phyloP scores from a whole-genome alignment of 2,888 invertebrate genomes.

The Erebia palarica region DNA sequence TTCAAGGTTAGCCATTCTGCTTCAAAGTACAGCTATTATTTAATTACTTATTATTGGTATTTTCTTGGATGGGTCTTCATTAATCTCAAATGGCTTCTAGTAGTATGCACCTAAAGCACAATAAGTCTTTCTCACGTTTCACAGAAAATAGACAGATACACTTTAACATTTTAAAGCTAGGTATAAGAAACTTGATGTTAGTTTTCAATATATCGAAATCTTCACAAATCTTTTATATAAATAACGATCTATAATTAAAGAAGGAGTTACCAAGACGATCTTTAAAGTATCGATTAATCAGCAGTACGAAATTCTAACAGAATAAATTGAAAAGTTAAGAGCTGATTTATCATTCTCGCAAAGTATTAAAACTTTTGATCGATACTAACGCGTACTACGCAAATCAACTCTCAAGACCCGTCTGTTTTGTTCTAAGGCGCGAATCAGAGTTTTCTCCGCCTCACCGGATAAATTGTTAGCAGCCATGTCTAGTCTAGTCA shows the following conservation, averaged over 20 bases:
- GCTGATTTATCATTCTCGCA: background rate
- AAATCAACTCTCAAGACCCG: slow-evolving; percentile 66
- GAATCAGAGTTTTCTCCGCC: slow-evolving; percentile 73
- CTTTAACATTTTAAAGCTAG: no score
- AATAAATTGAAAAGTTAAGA: slow-evolving; percentile 8
- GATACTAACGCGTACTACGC: slow-evolving; percentile 67
- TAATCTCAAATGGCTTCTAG: no score
- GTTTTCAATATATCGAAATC: no score
- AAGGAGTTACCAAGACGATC: background rate
- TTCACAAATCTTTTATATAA: no score
- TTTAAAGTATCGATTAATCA: background rate
- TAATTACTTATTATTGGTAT: background rate
- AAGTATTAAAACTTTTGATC: slow-evolving; percentile 18
- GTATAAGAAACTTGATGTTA: no score
- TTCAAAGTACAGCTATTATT: background rate
- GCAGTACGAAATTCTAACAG: background rate
- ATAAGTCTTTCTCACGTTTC: no score
- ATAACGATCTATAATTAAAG: background rate
- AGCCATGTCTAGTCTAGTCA: slow-evolving; percentile 81
- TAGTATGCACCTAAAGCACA: no score
- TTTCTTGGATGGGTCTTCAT: background rate
- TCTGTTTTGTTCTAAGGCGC: slow-evolving; percentile 64
- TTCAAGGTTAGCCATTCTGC: background rate
- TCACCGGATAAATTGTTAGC: slow-evolving; percentile 83
- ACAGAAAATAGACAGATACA: no score